Evolutionary conservation across 1,140 invertebrate species (phyloP).

Genomic region (Choristoneura fumiferana): DNA sequence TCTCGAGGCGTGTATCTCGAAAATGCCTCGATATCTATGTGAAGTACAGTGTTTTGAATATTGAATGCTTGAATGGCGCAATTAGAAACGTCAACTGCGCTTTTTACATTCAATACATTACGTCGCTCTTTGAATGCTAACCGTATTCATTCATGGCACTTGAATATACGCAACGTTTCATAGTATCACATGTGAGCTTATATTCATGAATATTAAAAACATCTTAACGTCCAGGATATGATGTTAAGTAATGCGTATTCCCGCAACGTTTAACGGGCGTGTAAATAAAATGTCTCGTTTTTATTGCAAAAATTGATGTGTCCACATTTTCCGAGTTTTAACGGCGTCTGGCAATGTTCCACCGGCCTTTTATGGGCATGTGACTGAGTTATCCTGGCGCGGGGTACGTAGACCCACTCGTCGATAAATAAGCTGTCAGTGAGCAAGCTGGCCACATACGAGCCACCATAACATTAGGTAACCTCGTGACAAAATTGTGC

Average conservation of each 20-base stretch:
- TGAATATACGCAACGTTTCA: neutral
- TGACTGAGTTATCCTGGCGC: slow-evolving; percentile 55
- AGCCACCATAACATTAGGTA: too few species aligned
- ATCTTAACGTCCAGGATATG: neutral
- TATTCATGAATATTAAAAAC: neutral
- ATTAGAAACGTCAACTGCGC: neutral
- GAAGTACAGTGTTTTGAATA: too few species aligned
- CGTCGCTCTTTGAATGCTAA: neutral
- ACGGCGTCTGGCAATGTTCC: slow-evolving; percentile 45
- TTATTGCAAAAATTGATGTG: slow-evolving; percentile 38
- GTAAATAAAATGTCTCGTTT: slow-evolving; percentile 26
- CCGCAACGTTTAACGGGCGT: slow-evolving; percentile 4
- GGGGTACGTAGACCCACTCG: neutral
- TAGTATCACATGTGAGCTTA: too few species aligned
- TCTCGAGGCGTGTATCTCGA: neutral
- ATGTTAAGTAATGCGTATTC: neutral
- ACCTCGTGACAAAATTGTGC: too few species aligned
- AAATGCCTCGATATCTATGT: neutral
- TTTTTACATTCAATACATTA: neutral
- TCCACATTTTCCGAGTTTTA: slow-evolving; percentile 50
- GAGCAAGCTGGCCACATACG: too few species aligned
- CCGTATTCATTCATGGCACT: slow-evolving; percentile 7
- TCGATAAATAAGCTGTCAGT: too few species aligned
- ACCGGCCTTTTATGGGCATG: slow-evolving; percentile 53
- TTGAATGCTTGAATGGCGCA: too few species aligned